phyloP scores from a whole-genome alignment of 2,113 vertebrate genomes.

The Capreolus pygargus region DNA sequence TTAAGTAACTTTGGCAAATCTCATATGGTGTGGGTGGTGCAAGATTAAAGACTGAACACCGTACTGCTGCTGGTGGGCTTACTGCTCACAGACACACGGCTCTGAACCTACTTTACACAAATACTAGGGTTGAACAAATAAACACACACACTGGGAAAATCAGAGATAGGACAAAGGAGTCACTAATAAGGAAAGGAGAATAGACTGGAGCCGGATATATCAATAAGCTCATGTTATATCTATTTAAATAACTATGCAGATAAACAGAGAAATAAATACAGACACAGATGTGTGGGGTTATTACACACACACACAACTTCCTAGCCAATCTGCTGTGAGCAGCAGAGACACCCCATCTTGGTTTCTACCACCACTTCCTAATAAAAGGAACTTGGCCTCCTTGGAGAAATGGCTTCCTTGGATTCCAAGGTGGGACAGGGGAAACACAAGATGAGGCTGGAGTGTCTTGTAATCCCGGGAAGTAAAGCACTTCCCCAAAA shows the following conservation, averaged over 20 bases:
- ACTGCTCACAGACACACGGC: not conserved
- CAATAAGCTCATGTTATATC: not conserved
- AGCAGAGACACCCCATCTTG: too few relatives aligned
- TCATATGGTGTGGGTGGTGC: too few relatives aligned
- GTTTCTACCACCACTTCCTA: not conserved
- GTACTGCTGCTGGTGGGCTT: not conserved
- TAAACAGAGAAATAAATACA: not conserved
- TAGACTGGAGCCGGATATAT: not conserved
- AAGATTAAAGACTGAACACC: not conserved
- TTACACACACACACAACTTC: not conserved
- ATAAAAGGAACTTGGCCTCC: not conserved
- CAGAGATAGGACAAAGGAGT: not conserved
- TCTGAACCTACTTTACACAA: not conserved
- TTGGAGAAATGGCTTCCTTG: not conserved
- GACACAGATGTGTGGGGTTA: rapidly evolving
- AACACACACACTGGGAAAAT: not conserved
- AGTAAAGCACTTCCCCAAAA: not conserved
- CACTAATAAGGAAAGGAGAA: not conserved
- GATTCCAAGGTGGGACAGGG: not conserved
- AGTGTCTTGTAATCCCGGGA: not conserved
- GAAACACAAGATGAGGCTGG: not conserved
- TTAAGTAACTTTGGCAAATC: not conserved
- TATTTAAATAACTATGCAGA: not conserved
- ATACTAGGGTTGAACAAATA: not conserved
- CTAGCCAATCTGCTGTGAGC: not conserved